Evolutionary conservation across 2,888 invertebrate species (phyloP), one percentile per base, ranked within the genome.

Genomic region (Athalia circularis): DNA sequence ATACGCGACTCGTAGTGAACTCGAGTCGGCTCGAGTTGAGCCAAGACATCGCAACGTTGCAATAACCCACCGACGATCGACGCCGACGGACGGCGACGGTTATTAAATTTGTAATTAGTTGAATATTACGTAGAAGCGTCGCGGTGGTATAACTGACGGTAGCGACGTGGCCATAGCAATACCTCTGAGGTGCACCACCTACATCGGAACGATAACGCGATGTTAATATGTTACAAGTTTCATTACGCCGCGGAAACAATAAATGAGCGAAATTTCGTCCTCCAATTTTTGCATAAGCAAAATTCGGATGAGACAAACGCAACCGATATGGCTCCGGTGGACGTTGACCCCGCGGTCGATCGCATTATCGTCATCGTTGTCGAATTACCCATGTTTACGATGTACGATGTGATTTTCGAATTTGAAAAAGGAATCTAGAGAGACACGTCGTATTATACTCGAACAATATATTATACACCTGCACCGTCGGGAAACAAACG

Each of bases 91-190:
- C 29, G 29, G 0, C 29, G 29, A 29, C 29, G 85, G 87, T 87
- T 88, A 88, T 88, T 88, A 88, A 89, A 87, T 88, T 87, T 85
- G 86, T 87, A 89, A 89, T 89, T 89, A 88, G 87, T 86, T 83
- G 88, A 89, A 87, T 88, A 88, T 88, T 87, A 87, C 85, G 84
- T 80, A 78, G 79, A 29, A 81, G 83, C 84, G 82, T 82, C 84
- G 82, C n/a, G 13, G n/a, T 43, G 47, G 65, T 29, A 29, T n/a
- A n/a, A n/a, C 67, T 13, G 59, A 7, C 13, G 61, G 45, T 62
- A 47, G 8, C 29, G 59, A 57, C 43, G 59, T 57, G n/a, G 65
- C 43, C 48, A 11, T 29, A 67, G 45, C 54, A 79, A 29, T 29
- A 2, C 29, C 29, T 29, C 29, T 0, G 2, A 0, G 29, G 29